A percentile compares a stretch with the other conserved stretches of the same genome.
phyloP scores from a whole-genome alignment of 2,113 vertebrate genomes.

The Zootoca vivipara region DNA sequence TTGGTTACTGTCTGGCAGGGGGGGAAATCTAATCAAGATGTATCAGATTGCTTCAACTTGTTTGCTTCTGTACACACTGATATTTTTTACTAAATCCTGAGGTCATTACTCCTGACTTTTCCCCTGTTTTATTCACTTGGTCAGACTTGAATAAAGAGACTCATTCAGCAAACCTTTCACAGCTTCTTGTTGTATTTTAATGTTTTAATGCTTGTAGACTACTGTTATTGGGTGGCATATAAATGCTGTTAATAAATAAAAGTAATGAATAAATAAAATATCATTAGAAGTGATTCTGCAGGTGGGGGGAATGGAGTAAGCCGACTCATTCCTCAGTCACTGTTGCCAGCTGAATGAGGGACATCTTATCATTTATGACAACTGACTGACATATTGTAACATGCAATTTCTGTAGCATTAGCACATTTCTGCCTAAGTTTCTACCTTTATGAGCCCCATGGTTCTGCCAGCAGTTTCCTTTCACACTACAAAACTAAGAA shows the following conservation, averaged over 20 bases:
- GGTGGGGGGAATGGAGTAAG: background rate
- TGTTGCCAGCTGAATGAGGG: background rate
- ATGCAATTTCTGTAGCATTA: background rate
- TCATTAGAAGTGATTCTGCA: background rate
- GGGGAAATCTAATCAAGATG: background rate
- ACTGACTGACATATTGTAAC: background rate
- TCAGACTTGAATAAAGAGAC: background rate
- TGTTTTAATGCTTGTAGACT: no score
- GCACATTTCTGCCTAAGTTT: background rate
- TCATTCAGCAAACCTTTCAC: background rate
- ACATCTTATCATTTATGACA: background rate
- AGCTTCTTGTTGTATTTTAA: no score
- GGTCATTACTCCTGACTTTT: background rate
- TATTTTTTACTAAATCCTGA: background rate
- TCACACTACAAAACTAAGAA: accelerated
- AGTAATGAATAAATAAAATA: no score
- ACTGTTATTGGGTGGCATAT: no score
- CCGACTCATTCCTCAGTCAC: background rate
- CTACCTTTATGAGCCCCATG: background rate
- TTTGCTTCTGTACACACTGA: background rate
- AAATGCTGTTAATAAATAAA: no score
- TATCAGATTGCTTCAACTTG: background rate
- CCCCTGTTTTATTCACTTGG: background rate
- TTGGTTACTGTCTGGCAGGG: background rate
- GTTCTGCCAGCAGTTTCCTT: background rate